These are phyloP conservation scores for Pangasianodon hypophthalmus DNA, from an alignment of 2,113 vertebrate genomes.

Conservation along the genomic window DNA sequence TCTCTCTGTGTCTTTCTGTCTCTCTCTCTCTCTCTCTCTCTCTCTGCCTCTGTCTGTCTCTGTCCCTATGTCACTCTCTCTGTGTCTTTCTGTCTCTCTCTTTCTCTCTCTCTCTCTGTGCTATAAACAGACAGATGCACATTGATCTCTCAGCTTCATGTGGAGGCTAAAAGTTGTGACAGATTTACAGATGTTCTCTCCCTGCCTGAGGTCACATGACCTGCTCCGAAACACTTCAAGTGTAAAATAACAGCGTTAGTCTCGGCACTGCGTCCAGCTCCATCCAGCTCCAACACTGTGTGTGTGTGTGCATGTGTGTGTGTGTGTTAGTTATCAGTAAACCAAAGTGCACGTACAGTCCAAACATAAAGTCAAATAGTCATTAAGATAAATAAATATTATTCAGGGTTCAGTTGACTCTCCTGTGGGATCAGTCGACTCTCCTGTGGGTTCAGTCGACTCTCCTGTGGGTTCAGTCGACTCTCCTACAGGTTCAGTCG, in stretches of 20 bases:
- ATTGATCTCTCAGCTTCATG: constrained; percentile 68
- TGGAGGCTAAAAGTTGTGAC: constrained; percentile 34
- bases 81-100: constrained; percentile 50
- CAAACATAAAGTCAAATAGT: too few species aligned
- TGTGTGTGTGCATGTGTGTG: not conserved
- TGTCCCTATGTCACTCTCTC: constrained; percentile 18
- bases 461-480: not conserved
- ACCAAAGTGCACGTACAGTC: not conserved
- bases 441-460: not conserved
- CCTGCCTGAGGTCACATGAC: constrained; percentile 23
- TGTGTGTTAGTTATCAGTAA: not conserved
- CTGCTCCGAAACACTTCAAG: not conserved
- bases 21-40: not conserved
- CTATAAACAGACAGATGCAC: constrained; percentile 68
- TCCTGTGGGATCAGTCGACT: not conserved
- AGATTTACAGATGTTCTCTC: not conserved
- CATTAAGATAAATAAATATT: too few species aligned
- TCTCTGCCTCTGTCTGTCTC: constrained; percentile 57
- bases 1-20: not conserved
- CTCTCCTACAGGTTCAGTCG: not conserved
- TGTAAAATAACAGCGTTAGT: not conserved
- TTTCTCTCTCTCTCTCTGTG: constrained; percentile 36
- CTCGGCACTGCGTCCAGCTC: not conserved
- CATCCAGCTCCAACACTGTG: not conserved
- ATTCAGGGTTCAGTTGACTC: not conserved